Percentiles rank a stretch among this genome's conserved stretches.
Evolutionary conservation across 2,113 vertebrate genomes (phyloP).

Genomic region (Salvelinus namaycush): DNA sequence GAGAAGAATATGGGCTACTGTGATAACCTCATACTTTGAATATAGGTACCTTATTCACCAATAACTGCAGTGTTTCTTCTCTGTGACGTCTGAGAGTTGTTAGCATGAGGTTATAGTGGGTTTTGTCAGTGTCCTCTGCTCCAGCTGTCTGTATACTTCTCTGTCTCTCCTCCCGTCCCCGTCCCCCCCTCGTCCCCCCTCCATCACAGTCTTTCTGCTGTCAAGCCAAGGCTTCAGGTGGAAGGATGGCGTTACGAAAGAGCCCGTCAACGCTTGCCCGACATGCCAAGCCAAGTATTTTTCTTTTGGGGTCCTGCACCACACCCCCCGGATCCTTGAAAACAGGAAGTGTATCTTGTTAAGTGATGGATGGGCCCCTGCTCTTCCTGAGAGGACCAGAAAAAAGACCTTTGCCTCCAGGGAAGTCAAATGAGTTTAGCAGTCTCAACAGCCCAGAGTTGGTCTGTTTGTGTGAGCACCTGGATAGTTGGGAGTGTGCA

Average conservation of each 20-base stretch:
- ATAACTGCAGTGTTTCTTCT: too few relatives aligned
- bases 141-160: too few relatives aligned
- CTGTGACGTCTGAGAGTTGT: too few relatives aligned
- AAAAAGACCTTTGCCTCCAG: slow-evolving; percentile 72
- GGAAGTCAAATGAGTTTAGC: slow-evolving; percentile 74
- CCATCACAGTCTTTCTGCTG: slow-evolving; percentile 15
- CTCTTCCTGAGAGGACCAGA: slow-evolving; percentile 75
- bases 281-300: slow-evolving; percentile 85
- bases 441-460: slow-evolving; percentile 65
- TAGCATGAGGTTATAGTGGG: too few relatives aligned
- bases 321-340: slow-evolving; percentile 77
- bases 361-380: slow-evolving; percentile 83
- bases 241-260: slow-evolving; percentile 80
- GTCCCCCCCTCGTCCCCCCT: slow-evolving; percentile 35
- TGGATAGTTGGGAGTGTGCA: slow-evolving; percentile 6
- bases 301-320: slow-evolving; percentile 79
- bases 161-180: background rate
- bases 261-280: slow-evolving; percentile 78
- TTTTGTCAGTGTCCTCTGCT: too few relatives aligned
- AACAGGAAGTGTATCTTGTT: slow-evolving; percentile 90
- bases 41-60: too few relatives aligned
- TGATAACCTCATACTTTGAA: too few relatives aligned
- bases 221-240: slow-evolving; percentile 65
- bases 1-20: too few relatives aligned
- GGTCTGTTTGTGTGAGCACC: slow-evolving; percentile 28